phyloP scores from a whole-genome alignment of 2,113 vertebrate species.

The chimpanzee (Pan troglodytes) region DNA sequence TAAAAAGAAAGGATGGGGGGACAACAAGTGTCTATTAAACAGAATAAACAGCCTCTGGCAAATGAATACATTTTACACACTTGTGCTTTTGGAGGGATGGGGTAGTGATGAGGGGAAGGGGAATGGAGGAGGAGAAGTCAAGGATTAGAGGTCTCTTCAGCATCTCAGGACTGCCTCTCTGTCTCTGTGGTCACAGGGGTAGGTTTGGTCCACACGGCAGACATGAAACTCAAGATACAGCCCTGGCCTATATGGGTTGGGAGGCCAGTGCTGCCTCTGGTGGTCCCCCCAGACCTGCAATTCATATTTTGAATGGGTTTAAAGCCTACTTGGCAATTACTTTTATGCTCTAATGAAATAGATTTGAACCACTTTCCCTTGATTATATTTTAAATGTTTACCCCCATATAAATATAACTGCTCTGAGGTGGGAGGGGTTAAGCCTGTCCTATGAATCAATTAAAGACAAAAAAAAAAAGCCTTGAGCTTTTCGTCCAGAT shows the following conservation, averaged over 20 bases:
- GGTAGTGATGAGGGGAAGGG: slow-evolving; percentile 3
- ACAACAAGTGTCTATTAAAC: slow-evolving; percentile 85
- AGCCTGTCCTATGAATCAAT: slow-evolving; percentile 73
- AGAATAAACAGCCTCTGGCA: slow-evolving; percentile 85
- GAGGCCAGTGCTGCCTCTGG: slow-evolving; percentile 71
- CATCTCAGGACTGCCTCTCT: slow-evolving; percentile 80
- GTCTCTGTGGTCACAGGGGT: slow-evolving; percentile 82
- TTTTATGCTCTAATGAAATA: slow-evolving; percentile 79
- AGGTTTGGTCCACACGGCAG: slow-evolving; percentile 74
- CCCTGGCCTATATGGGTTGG: slow-evolving; percentile 73
- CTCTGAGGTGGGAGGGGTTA: slow-evolving; percentile 74
- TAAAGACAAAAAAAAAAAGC: slow-evolving; percentile 62
- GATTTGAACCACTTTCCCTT: slow-evolving; percentile 76
- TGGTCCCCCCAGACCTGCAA: slow-evolving; percentile 78
- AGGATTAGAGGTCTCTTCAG: slow-evolving; percentile 77
- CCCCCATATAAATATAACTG: slow-evolving; percentile 76
- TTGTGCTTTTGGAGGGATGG: slow-evolving; percentile 75
- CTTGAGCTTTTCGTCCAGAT: slow-evolving; percentile 80
- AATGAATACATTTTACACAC: slow-evolving; percentile 78
- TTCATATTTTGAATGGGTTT: slow-evolving; percentile 82
- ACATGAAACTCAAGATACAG: slow-evolving; percentile 76
- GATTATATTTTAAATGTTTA: slow-evolving; percentile 81
- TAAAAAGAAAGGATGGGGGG: slow-evolving; percentile 82
- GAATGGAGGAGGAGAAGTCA: slow-evolving; percentile 42
- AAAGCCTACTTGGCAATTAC: slow-evolving; percentile 83